Percentiles rank a stretch among this genome's conserved stretches.
These are phyloP conservation scores for Scomber colias DNA, from an alignment of 2,113 vertebrate species.

Conservation along the genomic window DNA sequence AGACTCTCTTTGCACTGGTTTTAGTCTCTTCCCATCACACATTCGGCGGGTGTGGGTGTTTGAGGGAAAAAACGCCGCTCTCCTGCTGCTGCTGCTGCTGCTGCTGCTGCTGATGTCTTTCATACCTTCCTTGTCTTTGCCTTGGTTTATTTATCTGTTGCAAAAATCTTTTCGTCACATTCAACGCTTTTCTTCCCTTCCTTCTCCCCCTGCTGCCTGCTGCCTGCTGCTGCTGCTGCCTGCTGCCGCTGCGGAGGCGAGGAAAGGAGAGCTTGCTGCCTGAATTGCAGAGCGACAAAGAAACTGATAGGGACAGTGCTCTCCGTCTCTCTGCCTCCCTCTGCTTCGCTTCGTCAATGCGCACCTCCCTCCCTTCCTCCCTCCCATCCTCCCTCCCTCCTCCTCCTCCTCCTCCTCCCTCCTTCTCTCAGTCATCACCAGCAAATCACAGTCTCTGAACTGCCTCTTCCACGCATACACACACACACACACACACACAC, in stretches of 20 bases:
- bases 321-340: slow-evolving; percentile 52
- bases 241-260: slow-evolving; percentile 37
- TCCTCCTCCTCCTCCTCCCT: slow-evolving; percentile 45
- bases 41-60: slow-evolving; percentile 39
- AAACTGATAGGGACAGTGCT: slow-evolving; percentile 63
- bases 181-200: background rate
- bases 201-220: background rate
- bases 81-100: slow-evolving; percentile 1
- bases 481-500: slow-evolving; percentile 23
- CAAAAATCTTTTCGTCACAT: background rate
- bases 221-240: slow-evolving; percentile 40
- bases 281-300: slow-evolving; percentile 67
- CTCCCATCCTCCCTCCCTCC: slow-evolving; percentile 21
- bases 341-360: slow-evolving; percentile 71
- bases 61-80: slow-evolving; percentile 37
- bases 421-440: slow-evolving; percentile 73
- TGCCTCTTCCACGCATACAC: slow-evolving; percentile 52
- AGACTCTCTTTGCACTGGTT: slow-evolving; percentile 28
- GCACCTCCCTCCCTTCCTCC: slow-evolving; percentile 60
- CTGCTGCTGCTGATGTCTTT: slow-evolving; percentile 27
- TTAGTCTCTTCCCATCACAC: slow-evolving; percentile 42
- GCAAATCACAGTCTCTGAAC: slow-evolving; percentile 81
- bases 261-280: slow-evolving; percentile 57
- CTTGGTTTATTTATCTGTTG: slow-evolving; percentile 18
- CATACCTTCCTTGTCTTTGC: slow-evolving; percentile 29